These are phyloP conservation scores for Hypsibius dujardini DNA, from an alignment of 1,140 invertebrate genomes.

Conservation along the genomic window DNA sequence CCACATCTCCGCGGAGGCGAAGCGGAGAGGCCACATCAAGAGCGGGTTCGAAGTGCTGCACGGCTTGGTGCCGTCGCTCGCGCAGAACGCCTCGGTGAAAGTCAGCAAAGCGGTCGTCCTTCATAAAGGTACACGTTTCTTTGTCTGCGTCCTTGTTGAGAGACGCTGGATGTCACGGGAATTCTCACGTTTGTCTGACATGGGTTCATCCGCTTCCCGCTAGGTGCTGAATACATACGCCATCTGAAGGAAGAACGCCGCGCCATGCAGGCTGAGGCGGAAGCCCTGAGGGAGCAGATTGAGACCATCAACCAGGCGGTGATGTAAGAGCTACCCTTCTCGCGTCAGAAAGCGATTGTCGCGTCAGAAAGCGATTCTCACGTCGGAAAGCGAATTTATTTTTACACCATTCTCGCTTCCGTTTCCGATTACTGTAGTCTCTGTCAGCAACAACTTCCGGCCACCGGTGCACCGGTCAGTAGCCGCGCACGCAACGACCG, in stretches of 20 bases:
- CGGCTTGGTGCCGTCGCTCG: constrained; percentile 67
- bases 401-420: too few species aligned
- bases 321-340: constrained; percentile 48
- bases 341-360: constrained; percentile 14
- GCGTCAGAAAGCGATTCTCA: too few species aligned
- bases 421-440: constrained; percentile 31
- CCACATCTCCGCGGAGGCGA: constrained; percentile 94
- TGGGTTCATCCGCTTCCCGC: constrained; percentile 23
- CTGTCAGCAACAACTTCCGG: constrained; percentile 79
- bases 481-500: constrained; percentile 61
- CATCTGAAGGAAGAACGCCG: constrained; percentile 65
- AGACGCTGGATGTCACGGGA: too few species aligned
- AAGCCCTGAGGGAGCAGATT: constrained; percentile 58
- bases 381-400: too few species aligned
- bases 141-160: neutral
- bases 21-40: constrained; percentile 88
- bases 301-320: constrained; percentile 74
- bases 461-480: constrained; percentile 79
- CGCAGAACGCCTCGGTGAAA: constrained; percentile 73
- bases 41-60: constrained; percentile 88
- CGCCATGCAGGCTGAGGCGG: constrained; percentile 74
- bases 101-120: constrained; percentile 83
- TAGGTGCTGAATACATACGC: constrained; percentile 70
- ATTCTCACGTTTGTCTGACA: constrained; percentile 16
- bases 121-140: constrained; percentile 53